Percentiles rank a stretch among this genome's conserved stretches.
Evolutionary conservation across 30 jellyfish, hydroid and myxozoan species (phyloP).

Genomic region (Aurelia sp.): DNA sequence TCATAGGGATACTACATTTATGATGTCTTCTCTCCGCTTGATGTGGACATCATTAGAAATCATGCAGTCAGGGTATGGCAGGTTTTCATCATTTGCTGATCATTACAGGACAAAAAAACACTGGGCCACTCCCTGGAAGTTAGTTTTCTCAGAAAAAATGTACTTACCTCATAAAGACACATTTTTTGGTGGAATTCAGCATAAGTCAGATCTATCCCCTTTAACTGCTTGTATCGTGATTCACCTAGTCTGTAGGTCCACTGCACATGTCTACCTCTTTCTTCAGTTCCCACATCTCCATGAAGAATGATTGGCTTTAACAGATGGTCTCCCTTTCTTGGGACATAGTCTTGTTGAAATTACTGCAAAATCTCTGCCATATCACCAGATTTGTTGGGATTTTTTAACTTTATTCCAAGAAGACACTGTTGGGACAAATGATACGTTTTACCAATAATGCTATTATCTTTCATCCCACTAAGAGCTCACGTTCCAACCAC

Average conservation of each 20-base stretch:
- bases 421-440: background rate
- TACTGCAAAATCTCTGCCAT: slow-evolving; percentile 2
- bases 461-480: too few relatives aligned
- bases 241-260: slow-evolving; percentile 11
- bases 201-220: background rate
- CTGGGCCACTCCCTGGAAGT: too few relatives aligned
- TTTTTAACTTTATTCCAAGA: background rate
- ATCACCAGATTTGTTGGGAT: slow-evolving; percentile 9
- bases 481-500: too few relatives aligned
- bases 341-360: slow-evolving; percentile 1
- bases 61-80: too few relatives aligned
- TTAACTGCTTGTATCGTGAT: background rate
- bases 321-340: background rate
- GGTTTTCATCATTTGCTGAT: too few relatives aligned
- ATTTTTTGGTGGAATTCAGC: slow-evolving; percentile 2
- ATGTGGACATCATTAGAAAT: too few relatives aligned
- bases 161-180: slow-evolving; percentile 5
- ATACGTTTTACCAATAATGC: too few relatives aligned
- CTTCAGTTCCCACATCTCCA: slow-evolving; percentile 15
- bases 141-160: background rate
- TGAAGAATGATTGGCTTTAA: background rate
- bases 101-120: too few relatives aligned
- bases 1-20: too few relatives aligned
- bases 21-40: too few relatives aligned
- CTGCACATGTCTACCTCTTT: slow-evolving; percentile 10